These are phyloP conservation scores for Serilophus lunatus DNA, from an alignment of 2,113 vertebrate genomes.

Conservation along the genomic window DNA sequence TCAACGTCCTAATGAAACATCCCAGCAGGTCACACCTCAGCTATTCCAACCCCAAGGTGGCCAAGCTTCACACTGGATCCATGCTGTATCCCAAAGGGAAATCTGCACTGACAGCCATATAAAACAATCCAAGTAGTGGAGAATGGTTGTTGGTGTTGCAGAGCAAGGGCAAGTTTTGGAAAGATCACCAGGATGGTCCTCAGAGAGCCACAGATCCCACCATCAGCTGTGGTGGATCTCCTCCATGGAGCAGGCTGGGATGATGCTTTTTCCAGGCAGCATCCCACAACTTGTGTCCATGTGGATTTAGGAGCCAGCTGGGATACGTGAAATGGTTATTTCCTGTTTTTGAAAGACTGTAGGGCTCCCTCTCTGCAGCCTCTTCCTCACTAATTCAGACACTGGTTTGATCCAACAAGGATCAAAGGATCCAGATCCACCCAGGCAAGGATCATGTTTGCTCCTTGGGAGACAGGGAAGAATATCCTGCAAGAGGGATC, in stretches of 20 bases:
- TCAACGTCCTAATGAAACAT: neutral
- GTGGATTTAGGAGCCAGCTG: neutral
- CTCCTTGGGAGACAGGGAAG: neutral
- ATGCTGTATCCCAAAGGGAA: neutral
- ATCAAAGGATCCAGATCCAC: accelerated
- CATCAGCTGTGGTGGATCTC: accelerated
- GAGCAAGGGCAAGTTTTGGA: accelerated
- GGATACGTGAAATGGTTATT: accelerated
- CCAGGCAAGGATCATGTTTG: accelerated
- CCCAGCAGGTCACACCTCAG: neutral
- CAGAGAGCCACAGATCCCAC: accelerated
- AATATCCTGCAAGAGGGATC: neutral
- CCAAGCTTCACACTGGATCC: accelerated
- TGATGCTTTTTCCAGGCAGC: neutral
- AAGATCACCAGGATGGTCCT: neutral
- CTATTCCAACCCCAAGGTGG: neutral
- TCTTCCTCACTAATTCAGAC: neutral
- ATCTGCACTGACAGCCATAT: neutral
- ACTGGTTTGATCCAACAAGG: accelerated
- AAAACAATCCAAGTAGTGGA: neutral
- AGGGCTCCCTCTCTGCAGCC: neutral
- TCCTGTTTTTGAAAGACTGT: neutral
- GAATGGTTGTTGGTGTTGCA: accelerated
- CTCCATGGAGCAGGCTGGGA: neutral
- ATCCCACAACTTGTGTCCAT: accelerated